A percentile compares a stretch with the other conserved stretches of the same genome.
These are phyloP conservation scores for Hermaeophaga mercurialis DNA, from an alignment of 2,888 invertebrate genomes.

Conservation along the genomic window DNA sequence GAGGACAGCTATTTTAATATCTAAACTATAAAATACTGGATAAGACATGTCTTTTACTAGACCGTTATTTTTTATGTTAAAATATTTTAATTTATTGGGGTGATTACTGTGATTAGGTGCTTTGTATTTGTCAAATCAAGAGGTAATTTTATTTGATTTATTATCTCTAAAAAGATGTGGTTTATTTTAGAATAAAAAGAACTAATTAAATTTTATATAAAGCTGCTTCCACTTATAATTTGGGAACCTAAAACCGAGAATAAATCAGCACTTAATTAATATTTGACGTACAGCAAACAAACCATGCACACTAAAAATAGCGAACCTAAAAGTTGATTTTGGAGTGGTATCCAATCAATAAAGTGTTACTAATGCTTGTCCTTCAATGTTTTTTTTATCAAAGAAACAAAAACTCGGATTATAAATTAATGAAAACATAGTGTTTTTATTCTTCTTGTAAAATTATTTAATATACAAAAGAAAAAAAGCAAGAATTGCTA, in stretches of 20 bases:
- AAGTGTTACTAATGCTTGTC: constrained; percentile 1
- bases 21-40: too few relatives aligned
- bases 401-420: background rate
- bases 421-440: background rate
- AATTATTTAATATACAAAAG: too few relatives aligned
- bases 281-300: constrained; percentile 12
- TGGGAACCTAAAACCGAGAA: background rate
- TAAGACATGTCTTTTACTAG: too few relatives aligned
- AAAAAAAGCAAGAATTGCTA: too few relatives aligned
- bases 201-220: background rate
- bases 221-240: constrained; percentile 2
- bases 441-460: too few relatives aligned
- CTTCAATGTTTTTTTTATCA: background rate
- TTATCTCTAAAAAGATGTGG: too few relatives aligned
- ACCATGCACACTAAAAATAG: constrained; percentile 12
- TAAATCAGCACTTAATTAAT: constrained; percentile 19
- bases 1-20: too few relatives aligned
- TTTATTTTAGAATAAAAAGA: background rate
- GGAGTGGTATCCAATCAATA: constrained; percentile 13
- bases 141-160: too few relatives aligned
- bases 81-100: too few relatives aligned
- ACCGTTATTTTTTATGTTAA: too few relatives aligned
- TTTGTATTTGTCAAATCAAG: too few relatives aligned
- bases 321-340: constrained; percentile 8
- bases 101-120: too few relatives aligned